Evolutionary conservation across 2,113 vertebrate species (phyloP).

Genomic region (crab-eating macaque (Macaca fascicularis)): DNA sequence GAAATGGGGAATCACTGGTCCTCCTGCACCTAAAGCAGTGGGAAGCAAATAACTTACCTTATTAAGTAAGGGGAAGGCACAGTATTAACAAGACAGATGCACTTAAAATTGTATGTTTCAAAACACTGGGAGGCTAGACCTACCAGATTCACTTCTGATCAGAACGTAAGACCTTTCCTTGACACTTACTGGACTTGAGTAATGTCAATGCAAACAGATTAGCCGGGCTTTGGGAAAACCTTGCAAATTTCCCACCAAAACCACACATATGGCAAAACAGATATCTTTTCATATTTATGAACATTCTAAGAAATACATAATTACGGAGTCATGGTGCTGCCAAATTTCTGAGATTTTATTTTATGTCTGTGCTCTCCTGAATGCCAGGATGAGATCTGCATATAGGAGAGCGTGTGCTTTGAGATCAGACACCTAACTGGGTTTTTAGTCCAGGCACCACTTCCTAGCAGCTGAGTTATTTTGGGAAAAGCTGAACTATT

Average conservation of each 20-base stretch:
- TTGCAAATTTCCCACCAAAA: conserved; percentile 8
- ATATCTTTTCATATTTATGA: neutral
- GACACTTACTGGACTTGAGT: neutral
- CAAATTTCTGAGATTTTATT: neutral
- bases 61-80: neutral
- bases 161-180: conserved; percentile 23
- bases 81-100: neutral
- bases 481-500: neutral
- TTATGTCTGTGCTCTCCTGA: neutral
- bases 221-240: conserved; percentile 21
- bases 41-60: neutral
- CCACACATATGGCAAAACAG: neutral
- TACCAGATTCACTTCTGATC: neutral
- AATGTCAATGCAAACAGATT: neutral
- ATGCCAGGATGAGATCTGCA: neutral
- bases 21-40: neutral
- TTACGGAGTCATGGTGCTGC: neutral
- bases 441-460: neutral
- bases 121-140: neutral
- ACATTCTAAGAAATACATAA: neutral
- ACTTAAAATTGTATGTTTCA: neutral
- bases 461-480: neutral
- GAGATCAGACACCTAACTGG: neutral
- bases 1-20: neutral
- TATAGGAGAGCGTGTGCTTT: neutral